Evolutionary conservation across 2,797 vertebrate genomes (phyloP).

Genomic region (Vespertilio murinus): DNA sequence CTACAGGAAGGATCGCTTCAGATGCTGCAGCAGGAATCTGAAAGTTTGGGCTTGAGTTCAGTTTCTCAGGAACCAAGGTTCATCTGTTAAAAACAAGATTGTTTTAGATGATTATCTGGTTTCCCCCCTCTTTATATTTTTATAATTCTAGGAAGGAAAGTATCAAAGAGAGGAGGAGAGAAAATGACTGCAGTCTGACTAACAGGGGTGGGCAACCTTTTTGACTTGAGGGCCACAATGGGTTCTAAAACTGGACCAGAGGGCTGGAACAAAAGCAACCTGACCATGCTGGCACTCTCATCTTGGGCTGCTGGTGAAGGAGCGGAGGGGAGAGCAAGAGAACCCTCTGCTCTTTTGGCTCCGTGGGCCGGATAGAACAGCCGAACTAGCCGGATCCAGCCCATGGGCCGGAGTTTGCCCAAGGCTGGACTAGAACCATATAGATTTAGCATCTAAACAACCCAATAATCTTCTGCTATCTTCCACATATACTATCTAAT

Average conservation of each 20-base stretch:
- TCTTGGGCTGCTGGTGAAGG: too few relatives aligned
- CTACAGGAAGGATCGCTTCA: not conserved
- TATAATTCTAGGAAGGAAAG: not conserved
- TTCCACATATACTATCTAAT: not conserved
- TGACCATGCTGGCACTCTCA: too few relatives aligned
- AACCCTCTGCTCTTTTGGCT: too few relatives aligned
- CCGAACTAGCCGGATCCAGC: too few relatives aligned
- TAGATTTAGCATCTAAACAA: not conserved
- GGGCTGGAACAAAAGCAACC: too few relatives aligned
- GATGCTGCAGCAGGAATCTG: rapidly evolving
- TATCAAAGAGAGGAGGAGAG: not conserved
- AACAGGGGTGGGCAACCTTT: too few relatives aligned
- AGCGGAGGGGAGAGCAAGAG: too few relatives aligned
- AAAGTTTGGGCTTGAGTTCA: not conserved
- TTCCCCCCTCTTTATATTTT: not conserved
- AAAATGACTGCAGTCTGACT: rapidly evolving
- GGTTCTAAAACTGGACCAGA: too few relatives aligned
- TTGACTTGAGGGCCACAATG: too few relatives aligned
- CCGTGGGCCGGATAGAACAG: too few relatives aligned
- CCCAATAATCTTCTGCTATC: not conserved
- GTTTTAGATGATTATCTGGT: not conserved
- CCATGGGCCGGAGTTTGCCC: too few relatives aligned
- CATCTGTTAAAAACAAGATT: not conserved
- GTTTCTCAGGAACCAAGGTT: not conserved
- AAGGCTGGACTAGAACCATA: too few relatives aligned